A percentile compares a stretch with the other conserved stretches of the same genome.
Evolutionary conservation across 2,797 vertebrate genomes (phyloP).

Genomic region (Myripristis jacobus): DNA sequence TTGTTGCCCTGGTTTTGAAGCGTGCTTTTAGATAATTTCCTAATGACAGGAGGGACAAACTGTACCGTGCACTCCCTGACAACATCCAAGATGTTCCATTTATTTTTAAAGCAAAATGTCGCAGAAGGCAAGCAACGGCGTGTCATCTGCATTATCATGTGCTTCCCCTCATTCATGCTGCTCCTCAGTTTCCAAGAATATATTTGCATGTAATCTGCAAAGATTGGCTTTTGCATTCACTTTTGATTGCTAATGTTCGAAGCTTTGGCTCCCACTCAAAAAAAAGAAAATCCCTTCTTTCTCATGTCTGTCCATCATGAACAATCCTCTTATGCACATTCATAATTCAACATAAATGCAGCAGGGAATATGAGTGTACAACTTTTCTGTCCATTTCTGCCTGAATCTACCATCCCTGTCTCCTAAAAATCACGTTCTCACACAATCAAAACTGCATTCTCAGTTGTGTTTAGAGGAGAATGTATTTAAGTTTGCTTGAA

Average conservation of each 20-base stretch:
- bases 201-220: not conserved
- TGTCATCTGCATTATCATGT: not conserved
- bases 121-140: not conserved
- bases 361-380: not conserved
- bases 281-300: not conserved
- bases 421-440: too few relatives aligned
- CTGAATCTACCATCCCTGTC: too few relatives aligned
- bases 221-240: not conserved
- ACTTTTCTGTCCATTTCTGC: too few relatives aligned
- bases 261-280: not conserved
- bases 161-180: not conserved
- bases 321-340: not conserved
- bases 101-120: slow-evolving; percentile 10
- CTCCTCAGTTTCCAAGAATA: too few relatives aligned
- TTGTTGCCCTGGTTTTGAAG: slow-evolving; percentile 9
- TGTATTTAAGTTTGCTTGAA: too few relatives aligned
- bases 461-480: too few relatives aligned
- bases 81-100: not conserved
- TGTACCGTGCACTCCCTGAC: not conserved
- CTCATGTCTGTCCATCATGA: not conserved
- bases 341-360: not conserved
- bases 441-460: too few relatives aligned
- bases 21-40: slow-evolving; percentile 1
- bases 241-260: not conserved
- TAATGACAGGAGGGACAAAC: slow-evolving; percentile 12